phyloP scores from a whole-genome alignment of 2,113 vertebrate genomes.

The Condylura cristata region DNA sequence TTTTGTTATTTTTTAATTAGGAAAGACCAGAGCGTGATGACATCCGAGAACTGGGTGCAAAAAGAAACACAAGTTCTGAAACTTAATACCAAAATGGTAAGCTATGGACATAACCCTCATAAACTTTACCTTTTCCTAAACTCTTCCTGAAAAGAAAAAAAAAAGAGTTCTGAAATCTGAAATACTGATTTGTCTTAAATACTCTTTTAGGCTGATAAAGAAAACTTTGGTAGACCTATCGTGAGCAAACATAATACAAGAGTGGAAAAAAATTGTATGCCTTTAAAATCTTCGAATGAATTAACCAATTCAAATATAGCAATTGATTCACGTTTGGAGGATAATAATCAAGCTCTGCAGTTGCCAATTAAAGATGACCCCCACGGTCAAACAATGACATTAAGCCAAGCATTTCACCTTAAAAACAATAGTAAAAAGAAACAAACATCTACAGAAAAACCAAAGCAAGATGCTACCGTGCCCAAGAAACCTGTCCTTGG shows the following conservation, averaged over 20 bases:
- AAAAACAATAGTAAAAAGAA: conserved; percentile 82
- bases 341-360: conserved; percentile 4
- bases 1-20: conserved; percentile 12
- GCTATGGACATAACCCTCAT: neutral
- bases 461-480: conserved; percentile 49
- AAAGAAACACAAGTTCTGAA: conserved; percentile 61
- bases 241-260: conserved; percentile 43
- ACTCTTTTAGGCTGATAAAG: conserved; percentile 85
- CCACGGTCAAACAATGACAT: conserved; percentile 73
- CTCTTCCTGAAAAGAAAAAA: neutral
- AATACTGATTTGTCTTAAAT: conserved; percentile 55
- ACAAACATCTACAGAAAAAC: conserved; percentile 80
- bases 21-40: conserved; percentile 70
- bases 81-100: conserved; percentile 82
- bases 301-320: conserved; percentile 21
- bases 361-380: conserved; percentile 62
- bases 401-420: conserved; percentile 85
- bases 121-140: neutral
- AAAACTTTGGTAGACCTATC: conserved; percentile 73
- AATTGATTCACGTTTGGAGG: conserved; percentile 49
- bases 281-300: conserved; percentile 66
- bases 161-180: conserved; percentile 10
- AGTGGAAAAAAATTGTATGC: conserved; percentile 51
- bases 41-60: conserved; percentile 62
- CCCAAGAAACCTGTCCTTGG: conserved; percentile 89